These are phyloP conservation scores for Omphaloscelis lunosa DNA, from an alignment of 2,888 invertebrate genomes.

Conservation along the genomic window DNA sequence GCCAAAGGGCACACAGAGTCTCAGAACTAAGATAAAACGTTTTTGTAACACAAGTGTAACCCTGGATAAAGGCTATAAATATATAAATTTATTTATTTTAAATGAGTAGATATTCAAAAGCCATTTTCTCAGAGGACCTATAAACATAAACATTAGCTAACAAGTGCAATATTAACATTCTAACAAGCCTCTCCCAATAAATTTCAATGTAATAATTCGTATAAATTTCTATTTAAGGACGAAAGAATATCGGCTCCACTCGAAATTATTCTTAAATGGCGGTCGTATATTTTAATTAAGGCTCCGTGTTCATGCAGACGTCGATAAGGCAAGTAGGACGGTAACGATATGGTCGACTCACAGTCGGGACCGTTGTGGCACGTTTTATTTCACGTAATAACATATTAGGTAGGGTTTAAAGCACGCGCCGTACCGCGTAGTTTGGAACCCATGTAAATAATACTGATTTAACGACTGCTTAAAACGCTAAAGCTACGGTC, in stretches of 20 bases:
- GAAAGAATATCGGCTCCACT: slow-evolving; percentile 78
- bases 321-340: slow-evolving; percentile 81
- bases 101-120: neutral
- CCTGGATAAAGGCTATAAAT: no score
- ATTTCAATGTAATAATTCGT: slow-evolving; percentile 74
- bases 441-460: slow-evolving; percentile 85
- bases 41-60: no score
- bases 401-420: slow-evolving; percentile 82
- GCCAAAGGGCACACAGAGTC: no score
- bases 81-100: no score
- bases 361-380: slow-evolving; percentile 74
- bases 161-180: slow-evolving; percentile 46
- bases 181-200: slow-evolving; percentile 67
- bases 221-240: slow-evolving; percentile 80
- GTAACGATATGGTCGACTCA: slow-evolving; percentile 74
- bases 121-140: neutral
- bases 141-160: slow-evolving; percentile 13
- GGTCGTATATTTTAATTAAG: slow-evolving; percentile 88
- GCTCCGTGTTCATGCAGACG: slow-evolving; percentile 81
- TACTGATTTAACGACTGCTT: slow-evolving; percentile 80
- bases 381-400: slow-evolving; percentile 89
- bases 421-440: slow-evolving; percentile 78
- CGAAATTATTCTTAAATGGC: slow-evolving; percentile 85
- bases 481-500: slow-evolving; percentile 73
- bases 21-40: no score